These are phyloP conservation scores for Onchidella celtica DNA, from an alignment of 2,888 invertebrate genomes.

Conservation along the genomic window DNA sequence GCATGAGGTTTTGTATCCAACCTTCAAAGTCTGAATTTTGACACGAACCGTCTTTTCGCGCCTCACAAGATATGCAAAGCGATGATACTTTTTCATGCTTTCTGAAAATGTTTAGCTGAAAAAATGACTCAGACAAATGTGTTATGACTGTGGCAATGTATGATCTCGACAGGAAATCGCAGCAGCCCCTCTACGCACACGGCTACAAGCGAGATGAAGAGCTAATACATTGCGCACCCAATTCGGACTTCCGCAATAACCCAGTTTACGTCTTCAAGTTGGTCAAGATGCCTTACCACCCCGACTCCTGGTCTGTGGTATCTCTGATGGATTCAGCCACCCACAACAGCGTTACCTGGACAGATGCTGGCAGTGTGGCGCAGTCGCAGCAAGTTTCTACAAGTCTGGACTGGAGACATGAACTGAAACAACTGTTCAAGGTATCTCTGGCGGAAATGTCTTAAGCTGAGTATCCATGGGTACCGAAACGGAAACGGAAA, in stretches of 20 bases:
- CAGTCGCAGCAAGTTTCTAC: not conserved
- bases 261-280: conserved; percentile 68
- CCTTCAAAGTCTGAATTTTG: no score
- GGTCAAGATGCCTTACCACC: conserved; percentile 45
- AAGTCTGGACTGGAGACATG: conserved; percentile 11
- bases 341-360: not conserved
- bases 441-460: no score
- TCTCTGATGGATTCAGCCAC: conserved; percentile 5
- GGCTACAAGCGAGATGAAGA: conserved; percentile 32
- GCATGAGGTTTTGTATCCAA: no score
- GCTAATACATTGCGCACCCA: conserved; percentile 65
- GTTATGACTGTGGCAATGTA: no score
- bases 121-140: no score
- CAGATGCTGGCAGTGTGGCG: not conserved
- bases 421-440: conserved; percentile 38
- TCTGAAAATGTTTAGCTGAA: no score
- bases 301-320: conserved; percentile 51
- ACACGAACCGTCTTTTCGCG: no score
- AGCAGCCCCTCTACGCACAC: conserved; percentile 1
- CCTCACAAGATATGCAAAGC: no score
- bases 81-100: no score
- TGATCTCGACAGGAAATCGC: conserved; percentile 24
- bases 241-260: conserved; percentile 70
- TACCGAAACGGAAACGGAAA: no score
- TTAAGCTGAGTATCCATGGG: no score